Evolutionary conservation across 2,888 invertebrate genomes (phyloP), one percentile per base, ranked within the genome.

Genomic region (Erebia palarica): DNA sequence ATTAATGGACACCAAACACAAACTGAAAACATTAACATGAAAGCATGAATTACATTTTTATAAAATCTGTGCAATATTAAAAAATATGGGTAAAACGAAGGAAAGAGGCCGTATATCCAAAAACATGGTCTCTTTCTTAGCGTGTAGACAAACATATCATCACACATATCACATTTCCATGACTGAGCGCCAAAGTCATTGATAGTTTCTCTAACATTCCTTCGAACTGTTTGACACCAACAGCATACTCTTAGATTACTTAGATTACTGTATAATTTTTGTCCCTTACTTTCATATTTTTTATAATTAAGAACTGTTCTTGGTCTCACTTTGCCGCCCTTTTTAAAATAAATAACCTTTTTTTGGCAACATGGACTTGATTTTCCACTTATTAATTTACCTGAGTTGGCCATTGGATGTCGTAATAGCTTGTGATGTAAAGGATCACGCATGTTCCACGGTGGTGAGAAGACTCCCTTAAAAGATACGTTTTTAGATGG

Each of bases 1-100:
- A 84, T 64, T 44, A 84, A 53, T 71, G 88, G 88, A 70, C 79
- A 78, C 86, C 88, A 88, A 70, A 86, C 75, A 72, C 82, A 82
- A 14, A 79, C 18, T 4, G 84, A 76, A 67, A 81, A 18, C 18
- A 78, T 11, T 71, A 79, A 81, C 61, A 78, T 70, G 5, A 79
- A 70, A 70, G 68, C 77, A 74, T 57, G 77, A 11, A 61, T 65
- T 13, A 72, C 18, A 21, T 55, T 79, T 70, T 72, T 53, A 44
- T 68, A 78, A 67, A 76, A 75, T 74, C 76, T 79, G 58, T 71
- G 73, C 44, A 66, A 75, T 44, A 63, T 71, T 71, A 81, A 60
- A 66, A 82, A 79, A 18, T 67, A 63, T 1, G 82, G 82, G 71
- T 86, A 86, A 3, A 78, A 18, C 7, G 76, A 65, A 49, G 84